Base-by-base conservation (phyloP, 2,888 invertebrate genomes). In the Drepanosiphum platanoidis region DNA sequence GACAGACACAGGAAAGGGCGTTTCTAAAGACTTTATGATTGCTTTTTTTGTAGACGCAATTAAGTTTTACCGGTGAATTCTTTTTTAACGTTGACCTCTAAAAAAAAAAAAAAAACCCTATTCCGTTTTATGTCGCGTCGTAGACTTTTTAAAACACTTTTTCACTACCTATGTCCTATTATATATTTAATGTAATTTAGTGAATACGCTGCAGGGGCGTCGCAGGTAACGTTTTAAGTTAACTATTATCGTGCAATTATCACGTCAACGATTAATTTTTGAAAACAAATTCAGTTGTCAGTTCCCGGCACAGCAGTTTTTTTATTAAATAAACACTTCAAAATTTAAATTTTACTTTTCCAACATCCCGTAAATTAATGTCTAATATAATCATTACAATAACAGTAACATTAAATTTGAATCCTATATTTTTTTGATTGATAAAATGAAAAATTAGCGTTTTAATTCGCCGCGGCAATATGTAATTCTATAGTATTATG, bases 1-100 rank as follows among this genome's bases (percentile, higher is more conserved):
- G 70, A 81, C 80, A 58, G 36, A 30, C 11, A 58, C 80, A 81
- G 70, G 70, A 81, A 81, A 71, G 80, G 80, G 80, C 80, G 80
- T 81, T 81, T 81, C 70, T 81, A 39, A 71, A 71, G 70, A 81
- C 80, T 81, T 70, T 70, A 71, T 70, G 70, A 36, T 52, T 36
- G 80, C 30, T 46, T 79, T 80, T 80, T 64, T 79, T 79, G 32
- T 18, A 80, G 18, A 81, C 22, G 22, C 70, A 71, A 81, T 81
- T 71, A 81, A 81, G 36, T 81, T 58, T 22, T 71, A 68, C 79
- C 27, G 13, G 46, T 27, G 27, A 52, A 27, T 39, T 80, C 1
- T 32, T 52, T 58, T 81, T 71, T 39, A 81, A 71, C 30, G 13
- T 36, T 58, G 80, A 18, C 36, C 58, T 71, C 58, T 58, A 58